Base-by-base conservation (phyloP, 30 jellyfish, hydroid and myxozoan genomes). In the Aurelia sp. region DNA sequence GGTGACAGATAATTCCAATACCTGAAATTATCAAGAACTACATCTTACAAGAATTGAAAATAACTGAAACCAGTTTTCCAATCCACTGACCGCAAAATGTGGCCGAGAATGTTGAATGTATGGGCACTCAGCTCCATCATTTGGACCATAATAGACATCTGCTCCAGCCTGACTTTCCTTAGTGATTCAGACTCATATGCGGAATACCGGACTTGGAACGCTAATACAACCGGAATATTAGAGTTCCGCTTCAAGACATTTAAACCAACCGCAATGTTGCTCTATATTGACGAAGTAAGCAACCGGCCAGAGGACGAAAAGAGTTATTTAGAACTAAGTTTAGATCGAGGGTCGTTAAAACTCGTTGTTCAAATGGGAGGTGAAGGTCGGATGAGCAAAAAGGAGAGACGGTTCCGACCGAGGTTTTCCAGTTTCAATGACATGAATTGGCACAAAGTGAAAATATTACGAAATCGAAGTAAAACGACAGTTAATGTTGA, bases 401-500 rank as follows among this genome's bases (percentile, higher is more conserved):
- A 86, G 61, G 69, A 33, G 11, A 23, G 61, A 33, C 19, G 37
- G n/a, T 52, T 93, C 22, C 96, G 98, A 6, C 85, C 77, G 23
- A 44, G 55, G 55, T 44, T 44, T 44, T 44, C 55, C 13, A 37
- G 79, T 31, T 47, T 88, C 31, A 88, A 93, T 65, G 96, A 93
- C 68, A 48, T 93, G 86, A 71, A 62, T 5, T 93, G 98, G 98
- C 98, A 93, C 81, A 68, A 86, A 18, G 86, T 93, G 13, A 60
- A 18, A 30, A 74, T 93, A 3, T 52, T 73, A 17, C 81, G 92
- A 18, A 62, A 74, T 20, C 40, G 75, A 16, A 61, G 85, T 13
- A 80, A 72, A 9, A 80, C 93, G 58, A 67, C 84, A 19, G 75
- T 93, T 51, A 59, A 64, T 20, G 64, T 89, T 7, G 98, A 89